Percentiles rank a stretch among this genome's conserved stretches.
Evolutionary conservation across 2,888 invertebrate genomes (phyloP).

Genomic region (Sesia bembeciformis): DNA sequence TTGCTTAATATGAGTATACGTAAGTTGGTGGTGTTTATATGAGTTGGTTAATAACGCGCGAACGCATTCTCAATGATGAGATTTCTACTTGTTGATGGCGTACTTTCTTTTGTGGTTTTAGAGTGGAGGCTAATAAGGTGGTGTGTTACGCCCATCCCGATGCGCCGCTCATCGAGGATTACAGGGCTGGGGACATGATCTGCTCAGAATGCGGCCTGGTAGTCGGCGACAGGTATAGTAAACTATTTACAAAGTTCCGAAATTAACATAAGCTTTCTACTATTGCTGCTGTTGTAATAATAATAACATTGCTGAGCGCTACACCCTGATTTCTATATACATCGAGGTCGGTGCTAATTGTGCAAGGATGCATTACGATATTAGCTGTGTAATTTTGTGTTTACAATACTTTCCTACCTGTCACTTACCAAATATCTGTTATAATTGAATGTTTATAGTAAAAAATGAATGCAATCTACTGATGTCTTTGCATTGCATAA

Average conservation of each 20-base stretch:
- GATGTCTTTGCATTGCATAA: no score
- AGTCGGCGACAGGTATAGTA: slow-evolving; percentile 92
- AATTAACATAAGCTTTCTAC: slow-evolving; percentile 30
- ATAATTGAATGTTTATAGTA: no score
- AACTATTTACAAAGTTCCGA: slow-evolving; percentile 22
- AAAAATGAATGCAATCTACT: no score
- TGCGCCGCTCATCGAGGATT: slow-evolving; percentile 96
- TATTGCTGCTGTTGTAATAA: slow-evolving; percentile 17
- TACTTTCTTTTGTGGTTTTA: slow-evolving; percentile 63
- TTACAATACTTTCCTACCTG: no score
- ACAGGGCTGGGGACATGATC: slow-evolving; percentile 98
- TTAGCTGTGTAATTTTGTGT: not conserved
- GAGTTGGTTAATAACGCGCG: slow-evolving; percentile 8
- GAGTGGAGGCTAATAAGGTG: slow-evolving; percentile 84
- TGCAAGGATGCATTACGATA: not conserved
- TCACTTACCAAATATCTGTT: no score
- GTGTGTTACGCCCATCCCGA: slow-evolving; percentile 97
- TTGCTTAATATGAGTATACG: slow-evolving; percentile 28
- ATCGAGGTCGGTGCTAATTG: slow-evolving; percentile 21
- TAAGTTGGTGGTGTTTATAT: slow-evolving; percentile 26
- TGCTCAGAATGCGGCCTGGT: slow-evolving; percentile 99
- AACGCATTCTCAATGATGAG: slow-evolving; percentile 25
- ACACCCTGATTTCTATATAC: slow-evolving; percentile 30
- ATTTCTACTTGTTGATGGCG: slow-evolving; percentile 48
- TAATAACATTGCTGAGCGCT: slow-evolving; percentile 28